Conservation (phyloP, 2,797 vertebrate species). For the Rhincodon typus region DNA sequence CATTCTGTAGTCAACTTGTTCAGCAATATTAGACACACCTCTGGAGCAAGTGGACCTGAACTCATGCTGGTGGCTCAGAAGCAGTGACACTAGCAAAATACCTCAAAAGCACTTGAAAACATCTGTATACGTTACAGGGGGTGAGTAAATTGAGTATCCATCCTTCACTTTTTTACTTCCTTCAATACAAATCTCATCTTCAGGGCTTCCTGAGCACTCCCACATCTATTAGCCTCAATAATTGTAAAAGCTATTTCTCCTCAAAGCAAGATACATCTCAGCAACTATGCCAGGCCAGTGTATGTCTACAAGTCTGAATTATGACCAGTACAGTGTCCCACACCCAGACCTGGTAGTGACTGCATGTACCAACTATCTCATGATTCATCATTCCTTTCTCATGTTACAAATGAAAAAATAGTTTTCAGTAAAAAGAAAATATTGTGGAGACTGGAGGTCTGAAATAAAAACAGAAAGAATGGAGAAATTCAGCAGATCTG, state of each 20-base stretch:
- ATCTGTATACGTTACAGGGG: not conserved
- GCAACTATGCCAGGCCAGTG: not conserved
- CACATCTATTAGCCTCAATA: not conserved
- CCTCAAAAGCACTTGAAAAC: not conserved
- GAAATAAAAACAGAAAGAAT: no score
- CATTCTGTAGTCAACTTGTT: no score
- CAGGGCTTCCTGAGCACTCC: not conserved
- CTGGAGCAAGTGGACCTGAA: no score
- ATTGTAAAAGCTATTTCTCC: not conserved
- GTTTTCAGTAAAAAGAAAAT: not conserved
- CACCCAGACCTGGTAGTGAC: not conserved
- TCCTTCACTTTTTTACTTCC: not conserved
- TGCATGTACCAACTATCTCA: not conserved
- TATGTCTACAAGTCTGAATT: not conserved
- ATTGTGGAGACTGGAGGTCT: no score
- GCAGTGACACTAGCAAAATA: no score
- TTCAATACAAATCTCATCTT: not conserved
- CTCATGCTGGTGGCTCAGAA: no score
- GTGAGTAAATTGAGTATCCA: not conserved
- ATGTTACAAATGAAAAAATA: not conserved
- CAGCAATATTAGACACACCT: no score
- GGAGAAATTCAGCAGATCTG: no score
- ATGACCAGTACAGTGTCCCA: not conserved
- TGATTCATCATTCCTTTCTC: not conserved
- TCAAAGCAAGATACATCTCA: not conserved